Base-by-base conservation (phyloP, 1,140 invertebrate genomes). In the Ceratosolen fusciceps region DNA sequence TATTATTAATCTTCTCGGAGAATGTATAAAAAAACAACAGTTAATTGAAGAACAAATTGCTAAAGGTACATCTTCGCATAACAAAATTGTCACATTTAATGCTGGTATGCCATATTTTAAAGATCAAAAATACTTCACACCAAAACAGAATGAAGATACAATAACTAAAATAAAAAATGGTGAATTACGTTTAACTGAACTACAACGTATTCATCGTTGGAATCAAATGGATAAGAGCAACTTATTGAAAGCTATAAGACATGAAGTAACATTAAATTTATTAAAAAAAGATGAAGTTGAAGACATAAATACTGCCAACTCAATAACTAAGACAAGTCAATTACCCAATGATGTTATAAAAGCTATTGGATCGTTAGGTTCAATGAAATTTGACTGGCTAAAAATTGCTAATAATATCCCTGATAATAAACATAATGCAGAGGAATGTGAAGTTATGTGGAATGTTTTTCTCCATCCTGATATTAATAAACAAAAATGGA, bases 391-490 rank as follows among this genome's bases (percentile, higher is more conserved):
- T 77, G 90, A 91, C 74, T 92, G 90, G 90, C 75, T 89, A 76
- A 90, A 89, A 83, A 91, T 93, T 70, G 89, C 91, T 5, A 85
- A 81, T 0, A 67, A 82, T 7, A 85, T 90, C 77, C 85, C 92
- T 70, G 84, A 90, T 58, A 86, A 86, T 76, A 88, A 88, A 16
- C 92, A 92, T 81, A 90, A 89, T 0, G 83, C 90, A 0, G 85
- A 88, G 1, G 93, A 92, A 83, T 93, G 92, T 83, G 83, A 90
- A 60, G 90, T 91, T 0, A 92, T 94, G 84, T 95, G 95, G 95
- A 91, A 92, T 74, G 88, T 93, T 24, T 94, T 92, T 83, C 83
- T 95, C 72, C 92, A 94, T 84, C 94, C 94, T 0, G 83, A 90
- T 10, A 91, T 95, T 21, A 94, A 93, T 74, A 94, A 93, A 80